Evolutionary conservation across 2,888 invertebrate species (phyloP), one percentile per base, ranked within the genome.

Genomic region (Exocentrus adspersus): DNA sequence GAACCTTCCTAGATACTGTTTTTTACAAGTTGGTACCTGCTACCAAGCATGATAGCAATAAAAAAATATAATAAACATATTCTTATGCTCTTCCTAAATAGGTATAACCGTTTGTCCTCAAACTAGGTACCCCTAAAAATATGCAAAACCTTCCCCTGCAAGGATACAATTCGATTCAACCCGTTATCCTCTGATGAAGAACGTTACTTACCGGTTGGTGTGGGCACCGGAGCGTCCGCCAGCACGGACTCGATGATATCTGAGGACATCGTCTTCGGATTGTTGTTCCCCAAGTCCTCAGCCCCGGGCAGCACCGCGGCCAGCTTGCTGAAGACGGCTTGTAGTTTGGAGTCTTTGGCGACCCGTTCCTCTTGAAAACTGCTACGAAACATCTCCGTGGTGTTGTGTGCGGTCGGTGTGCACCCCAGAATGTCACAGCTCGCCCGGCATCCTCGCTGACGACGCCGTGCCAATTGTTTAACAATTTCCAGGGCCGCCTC

Each of bases 191-290:
- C 32, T n/a, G 10, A 10, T 24, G 24, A 20, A 3, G 14, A n/a
- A 10, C n/a, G 17, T n/a, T 19, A 78, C 80, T 80, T 77, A 80
- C 80, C 73, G 74, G 77, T 75, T 48, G 78, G 72, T 66, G 77
- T 75, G 57, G 79, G 79, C 62, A 80, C 74, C 17, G 80, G 79
- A 20, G 76, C 71, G 63, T 79, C 79, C 20, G 77, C 76, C 60
- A 81, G 72, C 62, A 81, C 80, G 21, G 80, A 79, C 61, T 80
- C 80, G 46, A 81, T 81, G 43, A 81, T 79, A 63, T 80, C 80
- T 10, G 80, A 78, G 24, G 79, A 78, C 79, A 80, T 80, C 53
- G 74, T 78, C 63, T 79, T 80, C 58, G 76, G 74, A 54, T 72
- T 74, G 43, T 69, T 66, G 63, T 75, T 75, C 21, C 76, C 77